Conservation (phyloP, 2,888 invertebrate genomes). For the Ennomos quercinarius region DNA sequence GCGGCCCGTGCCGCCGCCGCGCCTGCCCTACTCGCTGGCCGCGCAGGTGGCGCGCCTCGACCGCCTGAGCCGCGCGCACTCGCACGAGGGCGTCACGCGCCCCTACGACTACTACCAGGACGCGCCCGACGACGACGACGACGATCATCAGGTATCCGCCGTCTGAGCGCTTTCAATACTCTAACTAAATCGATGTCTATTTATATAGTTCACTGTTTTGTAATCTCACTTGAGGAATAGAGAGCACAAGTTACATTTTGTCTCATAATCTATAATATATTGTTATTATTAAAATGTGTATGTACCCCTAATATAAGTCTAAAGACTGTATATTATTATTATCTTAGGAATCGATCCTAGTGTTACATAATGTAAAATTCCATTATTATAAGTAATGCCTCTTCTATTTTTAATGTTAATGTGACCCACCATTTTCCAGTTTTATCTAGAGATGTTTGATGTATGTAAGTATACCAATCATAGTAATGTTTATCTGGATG, state of each 20-base stretch:
- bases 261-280: conserved; percentile 52
- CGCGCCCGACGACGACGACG: conserved; percentile 80
- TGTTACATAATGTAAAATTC: conserved; percentile 82
- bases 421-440: conserved; percentile 85
- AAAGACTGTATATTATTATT: conserved; percentile 83
- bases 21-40: conserved; percentile 92
- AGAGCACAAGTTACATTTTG: conserved; percentile 79
- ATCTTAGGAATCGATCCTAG: conserved; percentile 72
- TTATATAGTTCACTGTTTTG: conserved; percentile 78
- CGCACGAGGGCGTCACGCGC: conserved; percentile 93
- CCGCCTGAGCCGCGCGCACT: conserved; percentile 93
- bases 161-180: conserved; percentile 74
- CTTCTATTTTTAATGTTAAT: conserved; percentile 67
- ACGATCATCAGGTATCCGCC: conserved; percentile 83
- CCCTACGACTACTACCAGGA: conserved; percentile 89
- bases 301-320: conserved; percentile 82
- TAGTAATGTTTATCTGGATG: conserved; percentile 64
- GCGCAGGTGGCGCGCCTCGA: conserved; percentile 94
- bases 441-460: conserved; percentile 80
- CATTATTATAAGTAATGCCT: conserved; percentile 72
- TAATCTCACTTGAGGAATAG: conserved; percentile 83
- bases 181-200: conserved; percentile 67
- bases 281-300: conserved; percentile 66
- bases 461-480: conserved; percentile 65
- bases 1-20: conserved; percentile 89